Evolutionary conservation across 2,797 vertebrate genomes (phyloP).

Genomic region (Micropoecilia bifurca): DNA sequence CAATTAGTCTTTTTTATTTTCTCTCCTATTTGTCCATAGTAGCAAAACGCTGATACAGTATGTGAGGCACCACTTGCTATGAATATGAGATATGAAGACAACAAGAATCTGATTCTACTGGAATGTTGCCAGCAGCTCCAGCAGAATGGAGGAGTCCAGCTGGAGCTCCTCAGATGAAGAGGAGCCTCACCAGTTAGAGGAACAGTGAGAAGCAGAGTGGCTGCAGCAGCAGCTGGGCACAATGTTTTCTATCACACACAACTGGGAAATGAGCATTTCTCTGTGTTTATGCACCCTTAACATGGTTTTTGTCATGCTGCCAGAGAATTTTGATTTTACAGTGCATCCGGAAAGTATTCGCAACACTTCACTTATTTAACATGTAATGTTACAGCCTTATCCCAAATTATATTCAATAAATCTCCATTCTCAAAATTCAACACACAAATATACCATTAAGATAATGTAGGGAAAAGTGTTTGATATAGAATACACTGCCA

Average conservation of each 20-base stretch:
- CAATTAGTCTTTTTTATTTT: neutral
- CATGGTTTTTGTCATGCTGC: neutral
- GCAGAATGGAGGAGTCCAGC: neutral
- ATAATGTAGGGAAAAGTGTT: neutral
- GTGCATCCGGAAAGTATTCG: neutral
- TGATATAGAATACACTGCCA: too few species aligned
- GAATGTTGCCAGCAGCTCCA: neutral
- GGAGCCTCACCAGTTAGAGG: neutral
- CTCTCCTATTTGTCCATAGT: neutral
- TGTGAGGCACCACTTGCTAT: neutral
- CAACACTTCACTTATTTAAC: neutral
- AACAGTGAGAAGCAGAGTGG: neutral
- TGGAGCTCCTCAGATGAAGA: constrained; percentile 1
- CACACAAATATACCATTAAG: neutral
- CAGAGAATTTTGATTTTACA: neutral
- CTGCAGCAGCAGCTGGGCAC: too few species aligned
- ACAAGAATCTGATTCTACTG: neutral
- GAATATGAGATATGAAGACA: neutral
- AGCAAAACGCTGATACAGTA: neutral
- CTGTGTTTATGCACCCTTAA: neutral
- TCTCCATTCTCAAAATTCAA: neutral
- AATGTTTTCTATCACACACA: neutral
- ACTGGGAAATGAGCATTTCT: neutral
- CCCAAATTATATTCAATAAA: neutral
- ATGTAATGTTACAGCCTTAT: neutral